Evolutionary conservation across 2,797 vertebrate species (phyloP), one percentile per base, ranked within the genome.

Genomic region (Cirrhinus mrigala): DNA sequence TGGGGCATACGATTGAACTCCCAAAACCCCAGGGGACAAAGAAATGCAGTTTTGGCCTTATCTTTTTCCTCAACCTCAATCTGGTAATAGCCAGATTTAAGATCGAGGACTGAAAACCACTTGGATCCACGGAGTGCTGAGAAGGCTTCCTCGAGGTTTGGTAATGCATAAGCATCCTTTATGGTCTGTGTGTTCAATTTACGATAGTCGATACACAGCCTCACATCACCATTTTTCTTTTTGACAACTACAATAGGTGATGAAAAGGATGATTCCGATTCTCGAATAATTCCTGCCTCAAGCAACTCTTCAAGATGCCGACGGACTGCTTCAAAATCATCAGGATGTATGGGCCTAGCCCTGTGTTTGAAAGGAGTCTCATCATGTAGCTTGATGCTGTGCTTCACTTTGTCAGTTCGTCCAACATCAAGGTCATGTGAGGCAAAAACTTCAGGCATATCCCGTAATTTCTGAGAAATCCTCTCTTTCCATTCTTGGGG

Each of bases 271-370:
- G n/a, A n/a, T n/a, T n/a, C n/a, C n/a, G n/a, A n/a, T n/a, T n/a
- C n/a, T n/a, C n/a, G n/a, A n/a, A n/a, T n/a, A n/a, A n/a, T n/a
- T n/a, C n/a, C n/a, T n/a, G n/a, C n/a, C n/a, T n/a, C n/a, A n/a
- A n/a, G n/a, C n/a, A n/a, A n/a, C n/a, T n/a, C n/a, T n/a, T n/a
- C n/a, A n/a, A n/a, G n/a, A n/a, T n/a, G n/a, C n/a, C n/a, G n/a
- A n/a, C n/a, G n/a, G 4, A 85, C 86, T 12, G 78, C 86, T 16
- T 81, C 86, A 4, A 81, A 81, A 27, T 87, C 82, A 6, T 69
- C 68, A 29, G 86, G 82, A 37, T 87, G 86, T 15, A 87, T 85
- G 24, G 70, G 50, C 16, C 70, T 7, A 15, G 70, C 16, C n/a
- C 37, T 40, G 22, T 50, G 44, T 10, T 73, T 73, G 9, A 73